Evolutionary conservation across 1,140 invertebrate species (phyloP), one percentile per base, ranked within the genome.

Genomic region (Solenopsis invicta): DNA sequence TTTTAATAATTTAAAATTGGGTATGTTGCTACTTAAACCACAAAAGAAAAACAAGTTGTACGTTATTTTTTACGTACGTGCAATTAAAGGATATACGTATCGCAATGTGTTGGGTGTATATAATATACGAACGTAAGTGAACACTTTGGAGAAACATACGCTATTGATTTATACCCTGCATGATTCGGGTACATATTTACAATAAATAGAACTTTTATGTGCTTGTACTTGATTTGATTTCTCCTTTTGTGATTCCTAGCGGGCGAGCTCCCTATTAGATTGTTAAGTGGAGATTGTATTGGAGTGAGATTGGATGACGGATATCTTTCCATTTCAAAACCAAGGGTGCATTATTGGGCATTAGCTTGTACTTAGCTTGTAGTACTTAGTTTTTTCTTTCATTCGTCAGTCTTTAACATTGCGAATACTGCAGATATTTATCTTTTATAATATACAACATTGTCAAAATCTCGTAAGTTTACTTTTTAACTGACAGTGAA

Each of bases 371-470:
- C 48, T 78, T 74, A 41, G 76, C 82, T 90, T 86, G 81, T 90
- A 74, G 37, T 78, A 85, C 29, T 78, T 89, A 80, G 82, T 48
- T 34, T 87, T 69, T 86, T 88, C 81, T 87, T 75, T 85, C 87
- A 81, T 86, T 90, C 84, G 75, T 95, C 94, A 95, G 94, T 95
- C 94, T 95, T 94, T 87, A 93, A 92, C 94, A 90, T 90, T 93
- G 93, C 82, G 86, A 89, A 89, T 87, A 91, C 29, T 87, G n/a
- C n/a, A 64, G 41, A 77, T 41, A 13, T 45, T 48, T 80, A 88
- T 87, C 64, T 81, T 48, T 62, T 50, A n/a, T n/a, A 12, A 56
- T 61, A 48, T 85, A 50, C 61, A 52, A 77, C 2, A n/a, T 41
- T 71, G 9, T 62, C 78, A 62, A 82, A 86, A 59, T 41, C 34